Percentiles rank a stretch among this genome's conserved stretches.
Evolutionary conservation across 2,888 invertebrate genomes (phyloP).

Genomic region (Prenolepis imparis): DNA sequence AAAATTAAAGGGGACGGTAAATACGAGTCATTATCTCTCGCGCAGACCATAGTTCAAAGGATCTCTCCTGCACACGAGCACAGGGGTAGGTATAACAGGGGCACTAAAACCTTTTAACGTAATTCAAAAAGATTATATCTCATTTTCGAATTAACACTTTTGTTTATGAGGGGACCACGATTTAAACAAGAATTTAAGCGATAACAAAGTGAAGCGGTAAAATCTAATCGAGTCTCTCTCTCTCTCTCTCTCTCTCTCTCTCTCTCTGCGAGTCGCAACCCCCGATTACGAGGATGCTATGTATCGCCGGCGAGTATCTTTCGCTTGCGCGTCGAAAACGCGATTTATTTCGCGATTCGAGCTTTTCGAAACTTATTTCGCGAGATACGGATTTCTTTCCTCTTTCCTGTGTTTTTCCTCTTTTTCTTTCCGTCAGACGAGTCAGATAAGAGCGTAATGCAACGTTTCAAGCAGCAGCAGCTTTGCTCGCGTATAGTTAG

Average conservation of each 20-base stretch:
- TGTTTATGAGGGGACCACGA: no score
- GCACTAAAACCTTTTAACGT: not conserved
- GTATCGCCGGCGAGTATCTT: not conserved
- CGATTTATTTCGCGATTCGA: slow-evolving; percentile 9
- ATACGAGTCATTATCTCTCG: slow-evolving; percentile 47
- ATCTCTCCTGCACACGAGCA: not conserved
- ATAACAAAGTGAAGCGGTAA: no score
- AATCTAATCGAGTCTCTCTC: not conserved
- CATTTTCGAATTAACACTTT: not conserved
- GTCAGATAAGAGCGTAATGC: slow-evolving; percentile 46
- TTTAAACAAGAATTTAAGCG: not conserved
- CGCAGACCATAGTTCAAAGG: slow-evolving; percentile 23
- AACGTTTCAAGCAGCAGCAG: not conserved
- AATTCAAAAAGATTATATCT: not conserved
- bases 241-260: no score
- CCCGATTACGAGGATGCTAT: not conserved
- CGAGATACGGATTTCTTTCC: slow-evolving; percentile 23
- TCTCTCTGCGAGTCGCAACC: not conserved
- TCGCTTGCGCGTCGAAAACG: not conserved
- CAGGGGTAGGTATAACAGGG: not conserved
- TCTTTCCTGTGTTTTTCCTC: not conserved
- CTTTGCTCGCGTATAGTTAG: slow-evolving; percentile 49
- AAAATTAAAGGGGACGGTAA: slow-evolving; percentile 45
- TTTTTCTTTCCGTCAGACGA: not conserved
- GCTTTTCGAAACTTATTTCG: slow-evolving; percentile 7